Base-by-base conservation (phyloP, 2,113 vertebrate species). In the Phalacrocorax aristotelis region DNA sequence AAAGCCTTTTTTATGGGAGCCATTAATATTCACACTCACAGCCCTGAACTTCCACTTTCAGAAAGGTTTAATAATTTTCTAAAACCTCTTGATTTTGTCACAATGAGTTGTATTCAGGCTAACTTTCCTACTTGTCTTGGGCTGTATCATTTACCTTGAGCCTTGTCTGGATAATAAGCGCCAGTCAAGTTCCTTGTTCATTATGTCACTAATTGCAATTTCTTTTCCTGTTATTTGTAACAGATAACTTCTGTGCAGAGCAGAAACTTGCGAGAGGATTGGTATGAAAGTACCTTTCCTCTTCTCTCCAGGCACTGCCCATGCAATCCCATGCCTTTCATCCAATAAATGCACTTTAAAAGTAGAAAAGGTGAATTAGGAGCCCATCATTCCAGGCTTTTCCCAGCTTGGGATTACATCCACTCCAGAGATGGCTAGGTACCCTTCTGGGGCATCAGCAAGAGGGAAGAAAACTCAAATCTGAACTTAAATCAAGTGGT, bases 1-100 rank as follows among this genome's bases (percentile, higher is more conserved):
- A 96, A 97, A 89, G 4, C 58, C 42, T 79, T 78, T 95, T 95
- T 95, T 90, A 78, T 74, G 36, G 82, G 60, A 49, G 72, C 76
- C 68, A 97, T 97, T 95, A 97, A 95, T 95, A 97, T 96, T 96
- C 96, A 65, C 77, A 2, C 10, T 77, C 74, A 79, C 90, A 90
- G 71, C 79, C 83, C 36, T 46, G 77, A 97, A 91, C 90, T 77
- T 89, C 88, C 57, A 92, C 54, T 95, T 65, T 57, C 81, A 93
- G 79, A 94, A 96, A 95, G 86, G 83, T 92, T 96, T 87, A 85
- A 94, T 97, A 83, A 93, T 96, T 97, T 96, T 94, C 93, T 95
- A 74, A 96, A 96, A 87, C 80, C 90, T 95, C 89, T 80, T 97
- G 94, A 96, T 97, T 97, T 97, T 93, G 86, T 71, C 93, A 92